Conservation (phyloP, 2,888 invertebrate species). For the Campoletis raptor region DNA sequence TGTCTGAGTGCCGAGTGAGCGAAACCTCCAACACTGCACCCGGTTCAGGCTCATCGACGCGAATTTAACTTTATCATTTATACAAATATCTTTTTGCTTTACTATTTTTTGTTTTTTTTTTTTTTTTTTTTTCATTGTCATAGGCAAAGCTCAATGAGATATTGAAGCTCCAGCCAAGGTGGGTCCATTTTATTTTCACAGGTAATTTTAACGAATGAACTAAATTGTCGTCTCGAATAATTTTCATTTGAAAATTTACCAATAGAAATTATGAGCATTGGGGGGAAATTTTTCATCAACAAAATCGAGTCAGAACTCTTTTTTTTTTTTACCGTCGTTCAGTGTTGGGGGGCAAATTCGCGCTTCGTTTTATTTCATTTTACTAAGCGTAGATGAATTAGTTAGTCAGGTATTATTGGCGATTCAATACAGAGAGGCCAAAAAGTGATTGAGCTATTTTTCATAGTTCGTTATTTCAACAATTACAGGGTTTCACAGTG, state of each 20-base stretch:
- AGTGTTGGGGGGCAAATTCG: slow-evolving; percentile 62
- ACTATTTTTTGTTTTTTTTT: slow-evolving; percentile 25
- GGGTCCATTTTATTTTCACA: slow-evolving; percentile 75
- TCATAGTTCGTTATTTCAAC: slow-evolving; percentile 62
- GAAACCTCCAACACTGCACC: slow-evolving; percentile 75
- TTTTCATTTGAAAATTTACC: background rate
- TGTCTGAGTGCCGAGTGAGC: slow-evolving; percentile 60
- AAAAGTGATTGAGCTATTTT: slow-evolving; percentile 30
- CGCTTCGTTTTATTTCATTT: slow-evolving; percentile 25
- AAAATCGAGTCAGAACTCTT: slow-evolving; percentile 26
- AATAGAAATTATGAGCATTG: background rate
- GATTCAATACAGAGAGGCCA: slow-evolving; percentile 40
- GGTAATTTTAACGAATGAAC: background rate
- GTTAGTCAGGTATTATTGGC: slow-evolving; percentile 51
- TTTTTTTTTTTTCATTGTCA: slow-evolving; percentile 48
- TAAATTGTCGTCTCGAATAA: background rate
- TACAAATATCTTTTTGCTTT: slow-evolving; percentile 31
- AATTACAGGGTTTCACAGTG: slow-evolving; percentile 70
- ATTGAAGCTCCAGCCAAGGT: slow-evolving; percentile 77
- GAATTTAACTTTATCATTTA: slow-evolving; percentile 47
- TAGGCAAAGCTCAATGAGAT: slow-evolving; percentile 74
- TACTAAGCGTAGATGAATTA: slow-evolving; percentile 37
- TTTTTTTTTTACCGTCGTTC: slow-evolving; percentile 58
- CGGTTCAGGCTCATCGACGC: slow-evolving; percentile 73
- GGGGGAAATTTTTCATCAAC: background rate